Percentiles rank a stretch among this genome's conserved stretches.
phyloP scores from a whole-genome alignment of 2,113 vertebrate genomes.

The Lepisosteus osseus region DNA sequence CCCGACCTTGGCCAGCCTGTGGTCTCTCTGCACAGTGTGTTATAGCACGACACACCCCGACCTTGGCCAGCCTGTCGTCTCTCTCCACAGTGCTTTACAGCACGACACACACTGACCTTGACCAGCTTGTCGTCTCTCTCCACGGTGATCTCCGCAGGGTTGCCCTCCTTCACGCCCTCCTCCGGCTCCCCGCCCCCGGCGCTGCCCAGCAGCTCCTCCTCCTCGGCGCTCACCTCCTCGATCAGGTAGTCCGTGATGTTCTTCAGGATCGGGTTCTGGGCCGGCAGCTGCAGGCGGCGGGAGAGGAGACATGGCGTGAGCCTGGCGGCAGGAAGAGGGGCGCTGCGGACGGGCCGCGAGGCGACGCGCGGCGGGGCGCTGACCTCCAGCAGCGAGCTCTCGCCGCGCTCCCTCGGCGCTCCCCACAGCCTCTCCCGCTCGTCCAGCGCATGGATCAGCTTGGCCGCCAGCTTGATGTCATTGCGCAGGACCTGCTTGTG shows the following conservation, averaged over 20 bases:
- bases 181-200: slow-evolving; percentile 68
- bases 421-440: slow-evolving; percentile 81
- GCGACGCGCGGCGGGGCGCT: too few relatives aligned
- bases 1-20: too few relatives aligned
- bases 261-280: slow-evolving; percentile 87
- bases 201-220: slow-evolving; percentile 86
- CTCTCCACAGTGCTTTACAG: too few relatives aligned
- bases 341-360: too few relatives aligned
- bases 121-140: slow-evolving; percentile 41
- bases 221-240: slow-evolving; percentile 89
- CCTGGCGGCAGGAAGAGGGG: background rate
- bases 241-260: slow-evolving; percentile 93
- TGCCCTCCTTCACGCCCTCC: slow-evolving; percentile 77
- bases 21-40: too few relatives aligned
- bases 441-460: slow-evolving; percentile 83
- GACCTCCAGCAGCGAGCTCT: slow-evolving; percentile 52
- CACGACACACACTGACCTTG: too few relatives aligned
- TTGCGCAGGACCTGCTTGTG: slow-evolving; percentile 87
- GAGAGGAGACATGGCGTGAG: background rate
- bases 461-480: slow-evolving; percentile 86
- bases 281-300: slow-evolving; percentile 54
- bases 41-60: too few relatives aligned
- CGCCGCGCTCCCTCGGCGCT: slow-evolving; percentile 55
- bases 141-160: slow-evolving; percentile 81
- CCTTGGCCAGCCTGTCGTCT: too few relatives aligned